phyloP scores from a whole-genome alignment of 2,888 invertebrate species.

The Drosophila gaucha region DNA sequence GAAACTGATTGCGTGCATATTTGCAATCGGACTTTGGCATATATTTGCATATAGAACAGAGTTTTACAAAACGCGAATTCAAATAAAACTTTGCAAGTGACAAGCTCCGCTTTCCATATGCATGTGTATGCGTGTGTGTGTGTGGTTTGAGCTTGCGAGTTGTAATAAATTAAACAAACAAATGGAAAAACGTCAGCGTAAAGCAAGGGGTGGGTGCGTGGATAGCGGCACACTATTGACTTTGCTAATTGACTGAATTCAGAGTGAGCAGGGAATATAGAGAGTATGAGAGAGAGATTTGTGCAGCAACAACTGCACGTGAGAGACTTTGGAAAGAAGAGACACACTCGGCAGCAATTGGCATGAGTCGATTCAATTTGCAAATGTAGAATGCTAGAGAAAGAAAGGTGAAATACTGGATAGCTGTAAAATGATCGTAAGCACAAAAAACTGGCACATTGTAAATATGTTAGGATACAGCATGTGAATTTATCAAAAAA shows the following conservation, averaged over 20 bases:
- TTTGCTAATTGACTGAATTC: constrained; percentile 71
- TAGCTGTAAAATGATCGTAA: constrained; percentile 4
- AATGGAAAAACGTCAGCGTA: constrained; percentile 39
- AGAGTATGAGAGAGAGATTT: not conserved
- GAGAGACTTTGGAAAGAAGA: constrained; percentile 13
- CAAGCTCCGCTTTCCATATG: constrained; percentile 10
- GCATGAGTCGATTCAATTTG: constrained; percentile 28
- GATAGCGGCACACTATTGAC: constrained; percentile 61
- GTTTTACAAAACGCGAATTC: constrained; percentile 20
- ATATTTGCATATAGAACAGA: constrained; percentile 27
- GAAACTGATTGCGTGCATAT: constrained; percentile 53
- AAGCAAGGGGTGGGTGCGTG: constrained; percentile 5
- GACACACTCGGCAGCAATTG: constrained; percentile 8
- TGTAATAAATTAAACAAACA: constrained; percentile 72
- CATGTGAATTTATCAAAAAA: not conserved
- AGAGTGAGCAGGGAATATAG: constrained; percentile 4
- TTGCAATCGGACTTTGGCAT: constrained; percentile 46
- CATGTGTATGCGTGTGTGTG: constrained; percentile 19
- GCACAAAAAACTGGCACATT: no score
- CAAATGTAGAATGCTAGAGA: constrained; percentile 13
- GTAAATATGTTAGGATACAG: no score
- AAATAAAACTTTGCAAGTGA: constrained; percentile 52
- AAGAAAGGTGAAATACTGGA: not conserved
- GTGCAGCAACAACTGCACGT: constrained; percentile 27
- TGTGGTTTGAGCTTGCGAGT: constrained; percentile 50